Percentiles rank a stretch among this genome's conserved stretches.
Evolutionary conservation across 2,113 vertebrate genomes (phyloP).

Genomic region (Macheiramphus alcinus): DNA sequence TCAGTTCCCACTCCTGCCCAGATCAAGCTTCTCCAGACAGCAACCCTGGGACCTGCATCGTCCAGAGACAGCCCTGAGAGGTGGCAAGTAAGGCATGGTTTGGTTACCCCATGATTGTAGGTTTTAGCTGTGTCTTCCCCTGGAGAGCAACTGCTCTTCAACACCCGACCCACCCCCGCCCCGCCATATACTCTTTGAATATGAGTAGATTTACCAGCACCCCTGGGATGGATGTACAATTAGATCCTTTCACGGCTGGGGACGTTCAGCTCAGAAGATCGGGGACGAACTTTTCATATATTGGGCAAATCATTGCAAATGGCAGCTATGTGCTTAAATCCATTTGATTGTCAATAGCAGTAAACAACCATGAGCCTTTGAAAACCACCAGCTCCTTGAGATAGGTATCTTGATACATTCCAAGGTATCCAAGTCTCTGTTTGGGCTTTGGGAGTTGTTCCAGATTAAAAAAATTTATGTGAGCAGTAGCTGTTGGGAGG

Average conservation of each 20-base stretch:
- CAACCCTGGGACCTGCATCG: background rate
- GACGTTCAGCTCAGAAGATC: background rate
- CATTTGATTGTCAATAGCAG: background rate
- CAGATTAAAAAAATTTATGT: background rate
- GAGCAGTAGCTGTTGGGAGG: background rate
- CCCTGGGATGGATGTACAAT: background rate
- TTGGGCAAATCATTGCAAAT: background rate
- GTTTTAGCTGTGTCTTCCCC: background rate
- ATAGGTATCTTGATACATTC: background rate
- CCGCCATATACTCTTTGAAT: background rate
- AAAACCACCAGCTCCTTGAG: background rate
- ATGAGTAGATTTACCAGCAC: background rate
- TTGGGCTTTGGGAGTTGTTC: background rate
- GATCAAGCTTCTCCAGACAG: background rate
- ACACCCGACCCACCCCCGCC: fast-evolving
- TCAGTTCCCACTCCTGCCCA: background rate
- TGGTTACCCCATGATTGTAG: background rate
- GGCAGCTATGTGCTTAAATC: background rate
- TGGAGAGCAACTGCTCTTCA: background rate
- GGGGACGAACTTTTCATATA: fast-evolving
- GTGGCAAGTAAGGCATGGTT: background rate
- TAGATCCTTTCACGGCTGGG: background rate
- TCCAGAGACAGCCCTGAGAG: background rate
- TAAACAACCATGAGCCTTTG: background rate
- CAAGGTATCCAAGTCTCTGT: background rate